Evolutionary conservation across 2,113 vertebrate genomes (phyloP).

Genomic region (Sorex araneus): DNA sequence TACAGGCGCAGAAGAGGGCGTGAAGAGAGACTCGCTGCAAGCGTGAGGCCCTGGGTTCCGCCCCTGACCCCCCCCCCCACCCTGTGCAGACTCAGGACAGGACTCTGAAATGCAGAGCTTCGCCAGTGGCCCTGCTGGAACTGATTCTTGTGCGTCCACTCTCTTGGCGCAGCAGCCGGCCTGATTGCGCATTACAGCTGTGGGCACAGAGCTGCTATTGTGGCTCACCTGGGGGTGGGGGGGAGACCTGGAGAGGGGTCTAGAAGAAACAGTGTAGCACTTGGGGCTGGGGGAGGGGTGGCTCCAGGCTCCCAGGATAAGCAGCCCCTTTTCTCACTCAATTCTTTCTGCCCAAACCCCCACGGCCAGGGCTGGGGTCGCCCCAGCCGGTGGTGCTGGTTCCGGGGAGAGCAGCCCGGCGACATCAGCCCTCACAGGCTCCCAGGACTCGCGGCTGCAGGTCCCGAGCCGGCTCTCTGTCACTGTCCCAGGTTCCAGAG

Average conservation of each 20-base stretch:
- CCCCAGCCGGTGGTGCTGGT: background rate
- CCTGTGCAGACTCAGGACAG: background rate
- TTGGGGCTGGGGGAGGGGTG: no score
- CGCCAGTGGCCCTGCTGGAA: background rate
- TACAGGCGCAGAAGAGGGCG: no score
- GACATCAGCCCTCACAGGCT: background rate
- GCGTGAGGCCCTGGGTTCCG: no score
- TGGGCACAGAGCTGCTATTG: constrained; percentile 66
- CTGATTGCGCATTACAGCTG: constrained; percentile 45
- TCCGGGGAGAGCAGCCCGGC: background rate
- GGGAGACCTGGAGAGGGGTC: constrained; percentile 61
- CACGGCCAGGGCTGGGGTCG: no score
- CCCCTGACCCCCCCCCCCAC: no score
- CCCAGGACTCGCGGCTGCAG: background rate
- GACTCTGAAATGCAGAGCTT: background rate
- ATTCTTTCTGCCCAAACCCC: background rate
- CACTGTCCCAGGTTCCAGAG: no score
- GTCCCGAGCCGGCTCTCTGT: no score
- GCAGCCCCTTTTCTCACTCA: background rate
- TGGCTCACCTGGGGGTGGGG: constrained; percentile 1
- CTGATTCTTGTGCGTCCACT: constrained; percentile 15
- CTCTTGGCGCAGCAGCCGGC: constrained; percentile 49
- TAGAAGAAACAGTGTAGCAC: background rate
- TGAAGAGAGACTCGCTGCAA: no score
- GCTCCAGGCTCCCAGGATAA: background rate